Percentiles rank a stretch among this genome's conserved stretches.
phyloP scores from a whole-genome alignment of 30 jellyfish, hydroid and myxozoan species.

The Catostylus mosaicus region DNA sequence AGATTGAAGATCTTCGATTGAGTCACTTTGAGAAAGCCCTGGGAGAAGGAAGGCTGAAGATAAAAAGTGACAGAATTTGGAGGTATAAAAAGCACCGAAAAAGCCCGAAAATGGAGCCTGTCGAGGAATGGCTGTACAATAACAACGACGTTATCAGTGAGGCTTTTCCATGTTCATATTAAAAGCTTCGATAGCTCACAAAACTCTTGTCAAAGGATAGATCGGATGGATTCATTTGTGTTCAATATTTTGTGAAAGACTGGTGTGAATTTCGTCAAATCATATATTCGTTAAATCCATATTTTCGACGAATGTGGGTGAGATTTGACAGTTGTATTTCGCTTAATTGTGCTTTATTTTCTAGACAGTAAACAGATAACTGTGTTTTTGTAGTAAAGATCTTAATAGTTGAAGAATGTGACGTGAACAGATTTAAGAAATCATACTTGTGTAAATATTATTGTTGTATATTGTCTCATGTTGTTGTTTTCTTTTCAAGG shows the following conservation, averaged over 20 bases:
- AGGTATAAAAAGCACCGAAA: conserved; percentile 61
- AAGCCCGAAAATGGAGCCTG: conserved; percentile 21
- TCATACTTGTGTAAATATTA: neutral
- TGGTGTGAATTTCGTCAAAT: conserved; percentile 8
- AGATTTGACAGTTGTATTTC: neutral
- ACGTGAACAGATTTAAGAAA: neutral
- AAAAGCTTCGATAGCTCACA: no score
- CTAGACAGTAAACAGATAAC: neutral
- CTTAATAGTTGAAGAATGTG: neutral
- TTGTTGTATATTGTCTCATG: neutral
- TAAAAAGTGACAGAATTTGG: conserved; percentile 64
- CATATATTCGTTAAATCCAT: neutral
- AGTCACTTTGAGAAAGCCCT: conserved; percentile 62
- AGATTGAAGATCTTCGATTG: conserved; percentile 20
- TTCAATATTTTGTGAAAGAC: neutral
- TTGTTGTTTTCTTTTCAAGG: conserved; percentile 5
- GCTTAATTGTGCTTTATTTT: neutral
- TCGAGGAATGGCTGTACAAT: conserved; percentile 70
- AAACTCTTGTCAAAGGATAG: neutral
- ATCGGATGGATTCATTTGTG: neutral
- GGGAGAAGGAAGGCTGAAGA: conserved; percentile 55
- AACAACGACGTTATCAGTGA: conserved; percentile 41
- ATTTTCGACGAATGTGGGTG: neutral
- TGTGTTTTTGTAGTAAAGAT: neutral
- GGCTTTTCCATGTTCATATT: conserved; percentile 9